These are phyloP conservation scores for Pantelozetes paolii DNA, from an alignment of 2,888 invertebrate genomes.

Conservation along the genomic window DNA sequence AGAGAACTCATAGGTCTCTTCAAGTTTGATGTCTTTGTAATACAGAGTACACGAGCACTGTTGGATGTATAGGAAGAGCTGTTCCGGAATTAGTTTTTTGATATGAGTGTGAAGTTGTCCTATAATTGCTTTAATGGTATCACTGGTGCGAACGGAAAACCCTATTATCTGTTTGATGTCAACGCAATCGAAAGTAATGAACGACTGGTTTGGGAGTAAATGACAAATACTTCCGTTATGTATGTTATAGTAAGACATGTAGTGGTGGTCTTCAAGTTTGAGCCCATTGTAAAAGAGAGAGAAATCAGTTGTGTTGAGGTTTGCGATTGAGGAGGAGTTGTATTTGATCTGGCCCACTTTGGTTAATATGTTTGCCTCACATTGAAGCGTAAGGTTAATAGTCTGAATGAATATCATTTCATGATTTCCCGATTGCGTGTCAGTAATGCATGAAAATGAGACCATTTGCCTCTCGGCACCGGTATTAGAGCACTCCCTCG, in stretches of 20 bases:
- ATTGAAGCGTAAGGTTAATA: constrained; percentile 3
- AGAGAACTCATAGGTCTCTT: not conserved
- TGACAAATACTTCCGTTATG: constrained; percentile 15
- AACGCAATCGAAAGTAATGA: constrained; percentile 15
- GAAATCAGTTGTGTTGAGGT: constrained; percentile 10
- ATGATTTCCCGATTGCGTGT: constrained; percentile 13
- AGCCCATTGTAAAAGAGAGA: not conserved
- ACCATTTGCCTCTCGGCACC: not conserved
- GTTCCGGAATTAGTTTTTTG: not conserved
- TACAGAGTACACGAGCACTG: constrained; percentile 5
- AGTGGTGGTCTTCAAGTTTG: not conserved
- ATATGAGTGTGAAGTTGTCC: not conserved
- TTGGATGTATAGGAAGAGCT: not conserved
- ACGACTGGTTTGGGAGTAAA: constrained; percentile 3
- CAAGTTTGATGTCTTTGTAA: constrained; percentile 15
- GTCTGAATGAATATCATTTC: constrained; percentile 31
- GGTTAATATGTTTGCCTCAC: not conserved
- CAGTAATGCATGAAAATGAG: constrained; percentile 21
- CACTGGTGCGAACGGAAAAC: not conserved
- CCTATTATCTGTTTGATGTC: constrained; percentile 4
- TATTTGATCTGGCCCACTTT: constrained; percentile 32
- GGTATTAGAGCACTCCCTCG: no score
- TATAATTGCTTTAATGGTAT: constrained; percentile 1
- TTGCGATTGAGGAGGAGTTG: not conserved
- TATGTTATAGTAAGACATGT: not conserved